These are phyloP conservation scores for Abrostola tripartita DNA, from an alignment of 2,888 invertebrate genomes.

Conservation along the genomic window DNA sequence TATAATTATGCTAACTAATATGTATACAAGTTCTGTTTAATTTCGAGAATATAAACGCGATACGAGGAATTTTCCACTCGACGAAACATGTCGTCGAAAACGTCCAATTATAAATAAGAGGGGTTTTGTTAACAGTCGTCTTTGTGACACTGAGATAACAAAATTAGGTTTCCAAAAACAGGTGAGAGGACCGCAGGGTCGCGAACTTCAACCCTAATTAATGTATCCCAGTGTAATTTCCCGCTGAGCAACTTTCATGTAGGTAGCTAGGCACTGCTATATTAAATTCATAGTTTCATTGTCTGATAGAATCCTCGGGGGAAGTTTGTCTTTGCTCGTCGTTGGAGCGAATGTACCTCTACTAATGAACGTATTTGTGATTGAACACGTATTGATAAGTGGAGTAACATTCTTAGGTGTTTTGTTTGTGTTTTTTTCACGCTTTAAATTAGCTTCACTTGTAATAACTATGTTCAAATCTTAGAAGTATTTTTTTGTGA, in stretches of 20 bases:
- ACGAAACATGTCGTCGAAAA: conserved; percentile 14
- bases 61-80: conserved; percentile 4
- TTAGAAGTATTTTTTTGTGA: too few relatives aligned
- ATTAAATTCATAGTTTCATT: conserved; percentile 70
- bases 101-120: conserved; percentile 13
- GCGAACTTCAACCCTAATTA: conserved; percentile 65
- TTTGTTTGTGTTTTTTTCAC: neutral
- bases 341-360: conserved; percentile 6
- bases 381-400: conserved; percentile 46
- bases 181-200: conserved; percentile 49
- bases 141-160: conserved; percentile 34
- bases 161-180: conserved; percentile 43
- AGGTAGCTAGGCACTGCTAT: conserved; percentile 45
- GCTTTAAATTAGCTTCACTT: too few relatives aligned
- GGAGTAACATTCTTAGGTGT: conserved; percentile 13
- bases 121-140: conserved; percentile 30
- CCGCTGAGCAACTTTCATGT: conserved; percentile 52
- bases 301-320: conserved; percentile 44
- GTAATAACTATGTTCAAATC: too few relatives aligned
- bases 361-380: conserved; percentile 34
- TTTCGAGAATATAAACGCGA: neutral
- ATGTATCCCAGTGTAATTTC: conserved; percentile 64
- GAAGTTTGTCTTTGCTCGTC: conserved; percentile 32
- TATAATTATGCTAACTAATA: too few relatives aligned
- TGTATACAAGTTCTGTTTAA: too few relatives aligned